phyloP scores from a whole-genome alignment of 1,140 invertebrate species.

The Scylla paramamosain region DNA sequence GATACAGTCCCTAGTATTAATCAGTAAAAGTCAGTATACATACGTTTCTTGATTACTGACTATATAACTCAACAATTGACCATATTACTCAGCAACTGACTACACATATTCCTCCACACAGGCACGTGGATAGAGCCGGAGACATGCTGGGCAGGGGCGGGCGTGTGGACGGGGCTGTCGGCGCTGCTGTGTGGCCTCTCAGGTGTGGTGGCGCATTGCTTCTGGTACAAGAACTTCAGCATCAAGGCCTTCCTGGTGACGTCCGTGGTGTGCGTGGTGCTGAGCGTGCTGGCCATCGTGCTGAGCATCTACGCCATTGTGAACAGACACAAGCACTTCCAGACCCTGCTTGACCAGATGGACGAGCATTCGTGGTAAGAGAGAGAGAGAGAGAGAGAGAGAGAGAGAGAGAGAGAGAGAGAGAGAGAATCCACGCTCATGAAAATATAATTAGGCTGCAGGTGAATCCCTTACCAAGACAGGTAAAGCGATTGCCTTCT shows the following conservation, averaged over 20 bases:
- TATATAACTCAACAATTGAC: no score
- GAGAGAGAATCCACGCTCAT: no score
- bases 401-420: no score
- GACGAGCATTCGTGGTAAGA: conserved; percentile 55
- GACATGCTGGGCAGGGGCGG: conserved; percentile 65
- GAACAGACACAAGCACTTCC: conserved; percentile 54
- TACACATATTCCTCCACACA: neutral
- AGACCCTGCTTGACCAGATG: conserved; percentile 22
- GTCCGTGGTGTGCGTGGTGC: conserved; percentile 51
- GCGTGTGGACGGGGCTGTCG: conserved; percentile 56
- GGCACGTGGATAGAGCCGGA: conserved; percentile 67
- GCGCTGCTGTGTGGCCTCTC: conserved; percentile 42
- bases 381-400: no score
- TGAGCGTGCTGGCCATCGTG: conserved; percentile 45
- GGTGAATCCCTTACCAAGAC: no score
- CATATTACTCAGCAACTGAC: no score
- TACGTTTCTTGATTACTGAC: no score
- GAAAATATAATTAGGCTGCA: no score
- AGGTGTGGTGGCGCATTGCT: conserved; percentile 50
- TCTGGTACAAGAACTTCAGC: conserved; percentile 69
- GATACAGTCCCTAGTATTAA: no score
- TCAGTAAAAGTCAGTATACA: no score
- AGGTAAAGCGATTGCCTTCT: no score
- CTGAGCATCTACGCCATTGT: conserved; percentile 66
- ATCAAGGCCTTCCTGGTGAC: conserved; percentile 65